Evolutionary conservation across 2,888 invertebrate species (phyloP), one percentile per base, ranked within the genome.

Genomic region (Nomada ferruginata): DNA sequence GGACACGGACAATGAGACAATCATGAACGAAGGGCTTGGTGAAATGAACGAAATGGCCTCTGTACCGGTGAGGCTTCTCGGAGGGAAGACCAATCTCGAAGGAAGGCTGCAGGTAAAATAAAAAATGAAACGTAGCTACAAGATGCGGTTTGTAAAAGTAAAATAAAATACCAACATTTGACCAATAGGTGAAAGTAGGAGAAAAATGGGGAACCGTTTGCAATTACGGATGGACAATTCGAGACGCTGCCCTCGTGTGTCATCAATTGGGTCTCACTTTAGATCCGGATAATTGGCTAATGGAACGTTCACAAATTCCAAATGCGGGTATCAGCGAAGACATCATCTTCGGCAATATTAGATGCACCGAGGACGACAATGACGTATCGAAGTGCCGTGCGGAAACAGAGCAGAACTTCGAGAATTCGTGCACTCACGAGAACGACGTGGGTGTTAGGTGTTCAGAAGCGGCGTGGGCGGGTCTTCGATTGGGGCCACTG

Each of bases 191-290:
- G 0, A 96, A 96, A 90, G 94, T 99, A 11, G 96, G 97, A 79
- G 97, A 97, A 0, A 96, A 96, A 92, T 99, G 99, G 99, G 99
- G 99, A 52, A 99, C 99, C 0, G 98, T 99, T 0, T 99, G 99
- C 92, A 98, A 98, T 94, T 98, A 99, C 92, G 97, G 97, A 63
- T 99, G 99, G 99, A 98, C 97, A 61, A 96, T 98, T 26, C 95
- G 96, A 60, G 97, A 98, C 91, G 98, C 99, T 0, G 98, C 98
- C 0, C 94, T 99, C 65, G 98, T 98, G 0, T 99, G 99, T 91
- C 97, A 99, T 93, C 99, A 99, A 94, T 94, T 99, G 83, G 99
- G 99, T 0, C 95, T 98, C 82, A 97, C 97, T 0, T 95, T 99
- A 20, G 98, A 99, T 93, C 98, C 98, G 0, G 96, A 97, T 86